phyloP scores from a whole-genome alignment of 1,140 invertebrate genomes.

The Batillaria attramentaria region DNA sequence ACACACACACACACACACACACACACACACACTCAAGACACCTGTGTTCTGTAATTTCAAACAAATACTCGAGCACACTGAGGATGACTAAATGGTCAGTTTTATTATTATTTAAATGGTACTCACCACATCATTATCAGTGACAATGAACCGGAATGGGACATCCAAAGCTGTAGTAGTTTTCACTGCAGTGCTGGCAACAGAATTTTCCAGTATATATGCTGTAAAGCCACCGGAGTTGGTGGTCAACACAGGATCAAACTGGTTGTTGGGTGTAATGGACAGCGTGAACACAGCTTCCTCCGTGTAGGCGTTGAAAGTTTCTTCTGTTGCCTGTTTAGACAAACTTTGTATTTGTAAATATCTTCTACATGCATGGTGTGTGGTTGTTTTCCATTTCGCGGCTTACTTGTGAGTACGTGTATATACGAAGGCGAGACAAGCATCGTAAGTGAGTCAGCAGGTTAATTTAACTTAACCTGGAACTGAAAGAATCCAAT shows the following conservation, averaged over 20 bases:
- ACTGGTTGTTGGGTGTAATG: constrained; percentile 1
- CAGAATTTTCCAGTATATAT: constrained; percentile 17
- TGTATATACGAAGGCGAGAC: no score
- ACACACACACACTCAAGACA: constrained; percentile 3
- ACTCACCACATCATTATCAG: constrained; percentile 19
- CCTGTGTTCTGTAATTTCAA: neutral
- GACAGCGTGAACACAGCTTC: constrained; percentile 2
- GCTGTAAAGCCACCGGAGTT: neutral
- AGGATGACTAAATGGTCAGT: no score
- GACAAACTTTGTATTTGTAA: neutral
- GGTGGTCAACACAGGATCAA: neutral
- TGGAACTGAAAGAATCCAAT: neutral
- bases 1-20: neutral
- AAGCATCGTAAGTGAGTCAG: no score
- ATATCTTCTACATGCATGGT: neutral
- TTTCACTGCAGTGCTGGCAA: neutral
- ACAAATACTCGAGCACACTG: neutral
- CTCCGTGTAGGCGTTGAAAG: neutral
- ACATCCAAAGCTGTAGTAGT: neutral
- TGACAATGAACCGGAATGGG: neutral
- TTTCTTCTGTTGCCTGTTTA: constrained; percentile 9
- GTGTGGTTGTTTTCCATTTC: no score
- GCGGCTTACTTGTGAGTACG: no score
- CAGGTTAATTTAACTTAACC: neutral
- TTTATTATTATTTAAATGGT: neutral